Evolutionary conservation across 1,140 invertebrate species (phyloP).

Genomic region (Tribolium castaneum): DNA sequence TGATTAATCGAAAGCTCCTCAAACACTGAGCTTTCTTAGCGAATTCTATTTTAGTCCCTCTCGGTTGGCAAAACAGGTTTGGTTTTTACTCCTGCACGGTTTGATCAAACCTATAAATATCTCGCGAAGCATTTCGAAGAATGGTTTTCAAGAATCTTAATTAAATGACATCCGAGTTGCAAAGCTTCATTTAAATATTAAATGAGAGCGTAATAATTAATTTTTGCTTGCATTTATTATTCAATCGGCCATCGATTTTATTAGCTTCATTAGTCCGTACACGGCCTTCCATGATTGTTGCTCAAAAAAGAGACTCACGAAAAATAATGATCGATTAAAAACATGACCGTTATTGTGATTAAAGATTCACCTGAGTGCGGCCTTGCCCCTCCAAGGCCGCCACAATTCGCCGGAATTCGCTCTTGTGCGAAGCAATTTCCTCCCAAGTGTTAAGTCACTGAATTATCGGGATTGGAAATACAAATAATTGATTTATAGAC

Average conservation of each 20-base stretch:
- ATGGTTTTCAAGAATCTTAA: conserved; percentile 23
- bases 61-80: conserved; percentile 12
- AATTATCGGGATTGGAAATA: conserved; percentile 16
- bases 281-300: not conserved
- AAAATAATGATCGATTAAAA: conserved; percentile 9
- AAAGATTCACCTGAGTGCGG: not conserved
- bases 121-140: conserved; percentile 14
- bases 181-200: conserved; percentile 29
- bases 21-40: too few species aligned
- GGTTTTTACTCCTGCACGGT: not conserved
- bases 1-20: too few species aligned
- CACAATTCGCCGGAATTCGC: not conserved
- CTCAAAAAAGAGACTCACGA: conserved; percentile 2
- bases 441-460: conserved; percentile 19
- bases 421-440: not conserved
- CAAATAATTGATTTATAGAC: conserved; percentile 29
- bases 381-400: conserved; percentile 20
- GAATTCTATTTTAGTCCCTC: not conserved
- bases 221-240: conserved; percentile 14
- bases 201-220: conserved; percentile 10
- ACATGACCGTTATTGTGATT: too few species aligned
- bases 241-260: conserved; percentile 3
- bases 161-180: conserved; percentile 23
- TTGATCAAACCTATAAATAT: conserved; percentile 33
- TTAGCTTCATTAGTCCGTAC: conserved; percentile 5